Base-by-base conservation (phyloP, 2,888 invertebrate genomes). In the Cheilosia variabilis region DNA sequence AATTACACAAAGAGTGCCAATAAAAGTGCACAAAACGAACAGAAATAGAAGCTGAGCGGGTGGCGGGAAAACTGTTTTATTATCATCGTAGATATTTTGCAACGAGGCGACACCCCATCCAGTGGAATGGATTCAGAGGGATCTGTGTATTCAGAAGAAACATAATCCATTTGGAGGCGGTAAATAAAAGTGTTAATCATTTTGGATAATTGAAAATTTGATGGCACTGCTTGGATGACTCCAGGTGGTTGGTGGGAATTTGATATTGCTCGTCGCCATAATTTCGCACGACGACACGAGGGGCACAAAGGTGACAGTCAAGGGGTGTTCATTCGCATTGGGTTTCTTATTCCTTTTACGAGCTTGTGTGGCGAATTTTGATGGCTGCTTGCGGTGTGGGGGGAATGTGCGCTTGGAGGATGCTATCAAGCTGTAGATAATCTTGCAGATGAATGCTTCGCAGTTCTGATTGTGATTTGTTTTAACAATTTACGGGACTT, bases 161-260 rank as follows among this genome's bases (percentile, higher is more conserved):
- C 43, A 60, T 72, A 72, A 79, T 63, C 79, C 65, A 68, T 76
- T 84, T 69, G 65, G 52, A 15, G 79, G 65, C 37, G 75, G 65
- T 72, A 41, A 79, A 84, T 79, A 69, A 78, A 75, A 71, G 69
- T 84, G 79, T 84, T 84, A 79, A 84, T 84, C 78, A 73, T 84
- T 79, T 84, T 75, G 75, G 53, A 79, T 66, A 84, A 79, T 79
- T 79, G 84, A 79, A 84, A 75, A 79, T 53, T 79, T 79, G 66
- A 72, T 72, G 45, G 71, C 78, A 58, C 71, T 58, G 65, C 58
- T 7, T 34, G 43, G 65, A 58, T 65, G 72, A 24, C 65, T 79
- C 72, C 79, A 79, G 79, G 79, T 66, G 79, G 79, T 65, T 63
- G 57, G 58, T 66, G 57, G 31, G 55, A 47, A 63, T 69, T 69